Percentiles rank a stretch among this genome's conserved stretches.
phyloP scores from a whole-genome alignment of 1,140 invertebrate genomes.

The Potamilus streckersoni region DNA sequence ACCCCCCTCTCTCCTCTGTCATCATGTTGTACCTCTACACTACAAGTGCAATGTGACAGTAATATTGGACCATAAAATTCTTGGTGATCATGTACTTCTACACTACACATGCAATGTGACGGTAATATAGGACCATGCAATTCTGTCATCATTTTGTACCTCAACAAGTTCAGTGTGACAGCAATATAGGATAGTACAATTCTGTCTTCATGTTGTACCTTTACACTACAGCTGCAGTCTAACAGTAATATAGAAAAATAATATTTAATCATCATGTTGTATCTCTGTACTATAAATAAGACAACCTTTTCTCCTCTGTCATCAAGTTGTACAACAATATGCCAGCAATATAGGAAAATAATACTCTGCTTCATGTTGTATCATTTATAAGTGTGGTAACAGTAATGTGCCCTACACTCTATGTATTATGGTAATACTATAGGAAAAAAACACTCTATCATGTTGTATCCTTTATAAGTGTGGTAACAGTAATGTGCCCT shows the following conservation, averaged over 20 bases:
- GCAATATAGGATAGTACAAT: neutral
- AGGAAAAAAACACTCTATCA: too few species aligned
- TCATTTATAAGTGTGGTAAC: constrained; percentile 73
- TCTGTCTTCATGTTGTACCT: constrained; percentile 88
- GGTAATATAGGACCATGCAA: too few species aligned
- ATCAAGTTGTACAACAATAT: constrained; percentile 81
- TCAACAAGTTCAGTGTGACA: constrained; percentile 72
- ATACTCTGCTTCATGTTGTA: constrained; percentile 83
- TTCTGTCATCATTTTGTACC: constrained; percentile 85
- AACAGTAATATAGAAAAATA: too few species aligned
- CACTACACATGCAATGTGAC: too few species aligned
- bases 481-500: too few species aligned
- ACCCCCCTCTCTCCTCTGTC: constrained; percentile 78
- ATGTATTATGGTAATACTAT: too few species aligned
- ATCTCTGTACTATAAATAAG: constrained; percentile 40
- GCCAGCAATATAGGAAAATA: too few species aligned
- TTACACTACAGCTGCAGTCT: constrained; percentile 75
- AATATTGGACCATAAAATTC: too few species aligned
- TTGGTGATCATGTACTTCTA: too few species aligned
- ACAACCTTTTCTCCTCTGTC: constrained; percentile 78
- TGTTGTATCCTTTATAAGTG: too few species aligned
- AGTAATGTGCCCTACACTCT: too few species aligned
- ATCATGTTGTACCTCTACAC: constrained; percentile 90
- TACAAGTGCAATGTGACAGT: constrained; percentile 66
- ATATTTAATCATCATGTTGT: too few species aligned